A percentile compares a stretch with the other conserved stretches of the same genome.
Evolutionary conservation across 2,888 invertebrate genomes (phyloP).

Genomic region (Eupithecia inturbata): DNA sequence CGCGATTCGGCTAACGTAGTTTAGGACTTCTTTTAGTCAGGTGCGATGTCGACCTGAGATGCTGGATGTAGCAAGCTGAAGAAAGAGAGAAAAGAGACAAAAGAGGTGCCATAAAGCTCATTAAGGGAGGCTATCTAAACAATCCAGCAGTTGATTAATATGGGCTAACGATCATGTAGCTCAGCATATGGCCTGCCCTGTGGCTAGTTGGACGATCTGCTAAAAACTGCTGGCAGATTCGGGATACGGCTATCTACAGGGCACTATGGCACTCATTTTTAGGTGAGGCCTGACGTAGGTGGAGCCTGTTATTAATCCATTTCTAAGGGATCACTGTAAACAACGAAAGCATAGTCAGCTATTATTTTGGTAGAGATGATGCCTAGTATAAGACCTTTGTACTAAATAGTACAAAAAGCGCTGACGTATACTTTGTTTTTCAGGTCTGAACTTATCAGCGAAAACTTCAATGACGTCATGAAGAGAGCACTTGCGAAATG

Average conservation of each 20-base stretch:
- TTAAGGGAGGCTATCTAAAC: no score
- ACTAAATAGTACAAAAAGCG: not conserved
- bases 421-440: slow-evolving; percentile 45
- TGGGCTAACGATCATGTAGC: no score
- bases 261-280: not conserved
- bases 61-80: no score
- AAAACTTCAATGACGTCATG: slow-evolving; percentile 51
- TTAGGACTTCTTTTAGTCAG: no score
- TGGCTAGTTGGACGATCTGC: not conserved
- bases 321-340: no score
- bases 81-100: no score
- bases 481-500: slow-evolving; percentile 28
- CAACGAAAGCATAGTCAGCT: not conserved
- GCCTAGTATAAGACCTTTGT: not conserved
- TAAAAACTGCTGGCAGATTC: no score
- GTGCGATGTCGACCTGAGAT: no score
- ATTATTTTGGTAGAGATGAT: not conserved
- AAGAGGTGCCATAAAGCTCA: no score
- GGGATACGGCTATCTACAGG: no score
- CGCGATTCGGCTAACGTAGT: no score
- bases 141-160: no score
- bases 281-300: not conserved
- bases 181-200: not conserved
- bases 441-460: slow-evolving; percentile 57
- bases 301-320: not conserved